Evolutionary conservation across 2,113 vertebrate genomes (phyloP).

Genomic region (Catharus fuscescens): DNA sequence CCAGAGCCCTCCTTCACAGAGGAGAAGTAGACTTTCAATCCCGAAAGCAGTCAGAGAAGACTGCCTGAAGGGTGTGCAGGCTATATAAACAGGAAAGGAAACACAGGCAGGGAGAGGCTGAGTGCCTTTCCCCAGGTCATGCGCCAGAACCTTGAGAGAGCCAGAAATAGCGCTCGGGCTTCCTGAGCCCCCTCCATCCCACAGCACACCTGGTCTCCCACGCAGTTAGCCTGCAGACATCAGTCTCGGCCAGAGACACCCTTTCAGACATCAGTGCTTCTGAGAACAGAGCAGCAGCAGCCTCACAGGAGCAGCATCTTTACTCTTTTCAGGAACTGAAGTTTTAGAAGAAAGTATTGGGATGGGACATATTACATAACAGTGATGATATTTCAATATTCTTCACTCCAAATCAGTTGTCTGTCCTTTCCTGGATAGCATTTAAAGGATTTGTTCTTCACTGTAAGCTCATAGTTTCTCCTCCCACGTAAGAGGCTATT

Average conservation of each 20-base stretch:
- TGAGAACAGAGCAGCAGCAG: neutral
- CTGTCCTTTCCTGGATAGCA: neutral
- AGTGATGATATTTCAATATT: neutral
- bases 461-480: neutral
- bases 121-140: constrained; percentile 45
- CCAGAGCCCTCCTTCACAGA: neutral
- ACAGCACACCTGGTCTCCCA: neutral
- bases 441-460: neutral
- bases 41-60: neutral
- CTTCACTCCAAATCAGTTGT: neutral
- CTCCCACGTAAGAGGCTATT: neutral
- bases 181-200: constrained; percentile 19
- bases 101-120: neutral
- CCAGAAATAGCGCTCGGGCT: constrained; percentile 43
- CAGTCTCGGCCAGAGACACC: fast-evolving
- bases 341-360: neutral
- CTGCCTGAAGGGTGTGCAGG: neutral
- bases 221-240: neutral
- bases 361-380: neutral
- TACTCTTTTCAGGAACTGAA: neutral
- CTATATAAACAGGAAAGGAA: constrained; percentile 55
- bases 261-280: neutral
- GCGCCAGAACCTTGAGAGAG: neutral
- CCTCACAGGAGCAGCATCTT: neutral
- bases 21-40: neutral